phyloP scores from a whole-genome alignment of 1,140 invertebrate genomes.

The Drosophila lacteicornis region DNA sequence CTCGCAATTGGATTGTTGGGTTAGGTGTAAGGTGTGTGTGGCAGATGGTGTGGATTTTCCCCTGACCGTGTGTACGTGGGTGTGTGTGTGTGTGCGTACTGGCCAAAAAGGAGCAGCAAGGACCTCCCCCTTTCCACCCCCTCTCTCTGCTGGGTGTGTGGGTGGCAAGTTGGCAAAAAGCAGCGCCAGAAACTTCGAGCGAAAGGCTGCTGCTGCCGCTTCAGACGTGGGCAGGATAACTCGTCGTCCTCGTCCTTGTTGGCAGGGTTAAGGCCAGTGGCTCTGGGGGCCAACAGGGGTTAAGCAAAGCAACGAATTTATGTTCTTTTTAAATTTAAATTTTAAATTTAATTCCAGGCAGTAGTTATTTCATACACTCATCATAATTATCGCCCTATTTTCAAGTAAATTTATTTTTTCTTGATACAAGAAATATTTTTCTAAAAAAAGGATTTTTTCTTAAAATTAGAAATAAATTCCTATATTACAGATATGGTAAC shows the following conservation, averaged over 20 bases:
- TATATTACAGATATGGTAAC: too few species aligned
- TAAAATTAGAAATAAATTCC: too few species aligned
- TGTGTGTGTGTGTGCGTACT: constrained; percentile 28
- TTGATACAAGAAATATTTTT: too few species aligned
- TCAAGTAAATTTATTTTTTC: too few species aligned
- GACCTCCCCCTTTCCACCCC: background rate
- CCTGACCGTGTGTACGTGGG: constrained; percentile 46
- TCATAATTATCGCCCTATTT: too few species aligned
- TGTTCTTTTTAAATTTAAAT: background rate
- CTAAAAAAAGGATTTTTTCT: too few species aligned
- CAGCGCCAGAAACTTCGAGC: constrained; percentile 40
- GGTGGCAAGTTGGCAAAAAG: constrained; percentile 47
- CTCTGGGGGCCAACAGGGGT: background rate
- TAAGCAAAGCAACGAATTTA: background rate
- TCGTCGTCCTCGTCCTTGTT: background rate
- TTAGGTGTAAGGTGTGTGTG: constrained; percentile 74
- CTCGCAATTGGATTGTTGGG: constrained; percentile 79
- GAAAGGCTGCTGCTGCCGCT: constrained; percentile 27
- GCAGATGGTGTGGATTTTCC: constrained; percentile 75
- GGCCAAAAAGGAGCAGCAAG: constrained; percentile 24
- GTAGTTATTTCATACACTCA: too few species aligned
- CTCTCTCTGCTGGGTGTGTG: constrained; percentile 4
- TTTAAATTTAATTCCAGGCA: too few species aligned
- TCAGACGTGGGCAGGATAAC: constrained; percentile 41
- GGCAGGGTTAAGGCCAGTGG: background rate